phyloP scores from a whole-genome alignment of 2,888 invertebrate species.

The Synergus itoensis region DNA sequence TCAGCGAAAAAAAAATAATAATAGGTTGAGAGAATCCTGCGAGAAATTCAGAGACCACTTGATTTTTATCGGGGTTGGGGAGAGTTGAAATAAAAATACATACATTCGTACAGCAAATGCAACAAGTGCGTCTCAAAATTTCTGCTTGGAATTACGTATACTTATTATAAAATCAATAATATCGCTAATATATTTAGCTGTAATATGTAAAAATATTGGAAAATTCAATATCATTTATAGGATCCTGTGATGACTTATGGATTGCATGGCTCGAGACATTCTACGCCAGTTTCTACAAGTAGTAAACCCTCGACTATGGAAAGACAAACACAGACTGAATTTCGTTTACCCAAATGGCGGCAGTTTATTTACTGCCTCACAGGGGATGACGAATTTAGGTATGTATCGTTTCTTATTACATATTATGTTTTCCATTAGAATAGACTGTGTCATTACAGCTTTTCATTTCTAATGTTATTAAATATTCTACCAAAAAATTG shows the following conservation, averaged over 20 bases:
- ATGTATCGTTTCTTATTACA: neutral
- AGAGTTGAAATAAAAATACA: no score
- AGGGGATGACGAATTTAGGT: conserved; percentile 86
- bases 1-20: neutral
- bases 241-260: conserved; percentile 60
- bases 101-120: no score
- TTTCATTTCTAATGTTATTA: no score
- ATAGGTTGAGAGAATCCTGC: neutral
- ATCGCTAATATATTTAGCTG: no score
- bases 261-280: conserved; percentile 58
- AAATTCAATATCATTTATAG: conserved; percentile 46
- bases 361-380: conserved; percentile 90
- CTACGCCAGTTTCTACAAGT: conserved; percentile 66
- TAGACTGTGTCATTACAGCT: no score
- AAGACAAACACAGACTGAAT: conserved; percentile 90
- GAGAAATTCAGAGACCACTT: neutral
- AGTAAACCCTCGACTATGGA: conserved; percentile 84
- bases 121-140: no score
- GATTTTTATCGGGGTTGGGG: neutral
- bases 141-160: no score
- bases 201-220: neutral
- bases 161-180: no score
- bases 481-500: no score
- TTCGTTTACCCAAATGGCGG: conserved; percentile 86
- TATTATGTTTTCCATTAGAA: no score